phyloP scores from a whole-genome alignment of 1,140 invertebrate species.

The Sycophaga agraensis region DNA sequence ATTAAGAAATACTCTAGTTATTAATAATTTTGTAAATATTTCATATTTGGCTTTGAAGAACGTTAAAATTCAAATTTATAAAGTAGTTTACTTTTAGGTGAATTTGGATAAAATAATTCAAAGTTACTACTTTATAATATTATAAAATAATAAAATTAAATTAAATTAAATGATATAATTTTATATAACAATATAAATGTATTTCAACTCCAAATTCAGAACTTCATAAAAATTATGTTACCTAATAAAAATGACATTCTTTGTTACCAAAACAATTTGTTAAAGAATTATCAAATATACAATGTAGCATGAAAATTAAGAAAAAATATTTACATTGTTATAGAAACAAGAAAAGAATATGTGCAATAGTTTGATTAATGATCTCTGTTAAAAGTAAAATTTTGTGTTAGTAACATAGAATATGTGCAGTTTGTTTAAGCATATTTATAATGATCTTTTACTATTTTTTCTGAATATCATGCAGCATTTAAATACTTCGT shows the following conservation, averaged over 20 bases:
- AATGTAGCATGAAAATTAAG: background rate
- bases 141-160: too few relatives aligned
- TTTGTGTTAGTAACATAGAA: too few relatives aligned
- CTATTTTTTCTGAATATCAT: slow-evolving; percentile 28
- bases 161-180: background rate
- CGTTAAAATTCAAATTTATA: background rate
- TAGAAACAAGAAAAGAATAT: background rate
- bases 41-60: background rate
- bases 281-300: background rate
- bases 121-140: too few relatives aligned
- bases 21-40: background rate
- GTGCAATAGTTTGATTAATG: slow-evolving; percentile 1
- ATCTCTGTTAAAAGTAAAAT: slow-evolving; percentile 7
- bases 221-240: background rate
- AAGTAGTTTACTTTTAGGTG: background rate
- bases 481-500: slow-evolving; percentile 35
- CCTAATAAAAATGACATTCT: background rate
- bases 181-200: slow-evolving; percentile 6
- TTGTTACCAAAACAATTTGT: background rate
- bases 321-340: slow-evolving; percentile 2
- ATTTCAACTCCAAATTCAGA: background rate
- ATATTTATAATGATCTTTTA: slow-evolving; percentile 34
- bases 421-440: slow-evolving; percentile 36
- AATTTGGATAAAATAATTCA: background rate
- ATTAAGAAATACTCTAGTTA: background rate